Percentiles rank a stretch among this genome's conserved stretches.
These are phyloP conservation scores for Parotia lawesii DNA, from an alignment of 2,113 vertebrate species.

Conservation along the genomic window DNA sequence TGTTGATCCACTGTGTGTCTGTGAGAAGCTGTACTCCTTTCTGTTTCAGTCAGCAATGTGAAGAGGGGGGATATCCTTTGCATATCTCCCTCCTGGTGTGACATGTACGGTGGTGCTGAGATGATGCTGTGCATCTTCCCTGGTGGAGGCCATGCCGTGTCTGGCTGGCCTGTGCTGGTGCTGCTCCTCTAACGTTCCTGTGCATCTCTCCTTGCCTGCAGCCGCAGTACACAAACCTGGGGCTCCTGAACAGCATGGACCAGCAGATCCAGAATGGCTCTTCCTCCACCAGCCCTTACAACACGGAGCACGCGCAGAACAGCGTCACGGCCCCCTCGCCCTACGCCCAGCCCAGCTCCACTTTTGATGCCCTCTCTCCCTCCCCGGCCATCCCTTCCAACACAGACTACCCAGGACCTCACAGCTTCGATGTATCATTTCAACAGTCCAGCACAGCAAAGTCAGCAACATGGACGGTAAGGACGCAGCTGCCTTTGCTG, in stretches of 20 bases:
- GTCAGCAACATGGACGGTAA: conserved; percentile 99
- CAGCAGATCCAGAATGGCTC: conserved; percentile 95
- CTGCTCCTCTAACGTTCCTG: neutral
- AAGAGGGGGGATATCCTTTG: neutral
- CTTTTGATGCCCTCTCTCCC: conserved; percentile 92
- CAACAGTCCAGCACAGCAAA: conserved; percentile 98
- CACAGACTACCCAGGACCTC: conserved; percentile 95
- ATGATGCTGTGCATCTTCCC: neutral
- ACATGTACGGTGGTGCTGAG: accelerated
- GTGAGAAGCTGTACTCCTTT: neutral
- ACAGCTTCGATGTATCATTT: conserved; percentile 98
- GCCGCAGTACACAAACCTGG: conserved; percentile 98
- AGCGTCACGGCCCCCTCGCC: conserved; percentile 93
- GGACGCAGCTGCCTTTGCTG: neutral
- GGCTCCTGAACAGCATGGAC: conserved; percentile 97
- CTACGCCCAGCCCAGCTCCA: conserved; percentile 96
- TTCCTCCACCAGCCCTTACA: conserved; percentile 96
- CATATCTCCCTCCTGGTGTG: neutral
- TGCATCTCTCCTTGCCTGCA: conserved; percentile 51
- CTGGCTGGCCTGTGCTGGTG: neutral
- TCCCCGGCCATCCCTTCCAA: conserved; percentile 98
- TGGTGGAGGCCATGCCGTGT: accelerated
- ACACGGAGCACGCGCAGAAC: conserved; percentile 92
- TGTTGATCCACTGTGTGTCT: neutral
- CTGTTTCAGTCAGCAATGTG: neutral